Base-by-base conservation (phyloP, 2,888 invertebrate genomes). In the Lutraria lutraria region DNA sequence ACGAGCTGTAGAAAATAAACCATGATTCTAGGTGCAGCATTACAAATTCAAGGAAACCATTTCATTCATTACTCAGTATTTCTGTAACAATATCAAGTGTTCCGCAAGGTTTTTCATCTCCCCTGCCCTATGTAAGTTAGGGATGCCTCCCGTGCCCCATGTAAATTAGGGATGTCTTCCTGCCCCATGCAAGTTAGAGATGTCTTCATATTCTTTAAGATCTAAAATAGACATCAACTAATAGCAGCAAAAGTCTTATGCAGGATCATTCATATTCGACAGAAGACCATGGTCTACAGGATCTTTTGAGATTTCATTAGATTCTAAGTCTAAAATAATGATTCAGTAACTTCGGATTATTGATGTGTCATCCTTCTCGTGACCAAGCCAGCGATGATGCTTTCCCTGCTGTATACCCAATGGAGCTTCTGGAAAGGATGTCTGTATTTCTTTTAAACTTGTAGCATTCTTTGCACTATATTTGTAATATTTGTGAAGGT, bases 341-440 rank as follows among this genome's bases (percentile, higher is more conserved):
- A 76, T n/a, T 68, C 54, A 82, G 83, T 89, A 91, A 0, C 76
- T 81, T 31, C 87, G 10, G 16, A 88, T 89, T n/a, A 91, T 84
- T 0, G 84, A 83, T 0, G 31, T 83, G 0, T 92, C 91, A 56
- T 91, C 89, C 52, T 92, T 83, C 19, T 90, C 89, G 63, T 91
- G 90, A 29, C 88, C 90, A 3, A 93, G 72, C 93, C 93, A 92
- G n/a, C 88, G 72, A 60, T 92, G 90, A 76, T 92, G 91, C 53
- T 92, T 91, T 12, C 89, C 91, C 72, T 93, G 88, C 31, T 92
- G 89, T n/a, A 92, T 89, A 15, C 83, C 25, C 21, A 92, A 21
- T 54, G 88, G 88, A 8, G 86, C 88, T 52, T 92, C 88, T 0
- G 88, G 31, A 81, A 89, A 90, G 10, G 88, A 88, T 2, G 31